phyloP scores from a whole-genome alignment of 1,140 invertebrate species.

The Ephestia elutella region DNA sequence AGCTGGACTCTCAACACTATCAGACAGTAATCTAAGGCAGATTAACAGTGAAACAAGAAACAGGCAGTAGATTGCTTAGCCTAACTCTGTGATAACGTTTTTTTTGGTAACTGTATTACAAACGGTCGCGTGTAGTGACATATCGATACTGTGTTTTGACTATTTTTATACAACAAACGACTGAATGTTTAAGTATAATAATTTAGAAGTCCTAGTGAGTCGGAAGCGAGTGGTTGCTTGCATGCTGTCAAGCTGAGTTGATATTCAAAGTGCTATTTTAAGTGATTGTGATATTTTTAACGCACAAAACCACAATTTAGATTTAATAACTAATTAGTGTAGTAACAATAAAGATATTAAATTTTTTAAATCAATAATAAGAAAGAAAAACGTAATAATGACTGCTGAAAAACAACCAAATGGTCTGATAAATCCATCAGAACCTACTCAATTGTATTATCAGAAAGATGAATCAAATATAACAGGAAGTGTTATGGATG shows the following conservation, averaged over 20 bases:
- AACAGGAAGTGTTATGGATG: slow-evolving; percentile 49
- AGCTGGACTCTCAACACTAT: neutral
- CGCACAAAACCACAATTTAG: neutral
- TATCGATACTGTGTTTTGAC: neutral
- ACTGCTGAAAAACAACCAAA: neutral
- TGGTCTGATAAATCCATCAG: neutral
- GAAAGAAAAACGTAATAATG: neutral
- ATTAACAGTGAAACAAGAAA: neutral
- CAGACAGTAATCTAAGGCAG: neutral
- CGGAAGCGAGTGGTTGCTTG: no score
- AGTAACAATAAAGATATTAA: neutral
- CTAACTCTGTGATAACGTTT: neutral
- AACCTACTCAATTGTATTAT: neutral
- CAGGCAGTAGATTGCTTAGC: neutral
- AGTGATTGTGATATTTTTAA: neutral
- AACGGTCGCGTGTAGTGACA: neutral
- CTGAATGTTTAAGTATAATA: neutral
- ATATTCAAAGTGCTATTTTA: neutral
- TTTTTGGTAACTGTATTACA: neutral
- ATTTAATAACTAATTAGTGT: neutral
- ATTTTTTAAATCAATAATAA: neutral
- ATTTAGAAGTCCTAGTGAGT: neutral
- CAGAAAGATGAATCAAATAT: neutral
- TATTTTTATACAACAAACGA: neutral
- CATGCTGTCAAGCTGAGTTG: no score